Evolutionary conservation across 2,888 invertebrate species (phyloP).

Genomic region (Drosophila borborema): DNA sequence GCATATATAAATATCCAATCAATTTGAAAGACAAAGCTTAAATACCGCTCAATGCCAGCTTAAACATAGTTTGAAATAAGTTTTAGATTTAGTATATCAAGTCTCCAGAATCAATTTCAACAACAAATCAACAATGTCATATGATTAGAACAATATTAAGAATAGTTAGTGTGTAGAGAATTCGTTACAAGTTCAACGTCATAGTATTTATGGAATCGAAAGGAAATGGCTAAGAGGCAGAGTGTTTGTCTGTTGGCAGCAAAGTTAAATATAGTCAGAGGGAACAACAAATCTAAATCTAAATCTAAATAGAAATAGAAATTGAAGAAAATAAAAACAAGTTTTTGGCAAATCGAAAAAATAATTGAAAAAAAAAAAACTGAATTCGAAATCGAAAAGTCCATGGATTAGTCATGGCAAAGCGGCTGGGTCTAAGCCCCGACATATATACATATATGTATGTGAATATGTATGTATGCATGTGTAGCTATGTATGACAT

Average conservation of each 20-base stretch:
- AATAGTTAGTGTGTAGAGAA: constrained; percentile 14
- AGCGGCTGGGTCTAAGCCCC: constrained; percentile 39
- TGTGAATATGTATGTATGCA: neutral
- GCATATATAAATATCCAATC: neutral
- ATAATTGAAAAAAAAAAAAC: constrained; percentile 2
- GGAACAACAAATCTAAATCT: constrained; percentile 33
- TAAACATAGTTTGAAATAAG: no score
- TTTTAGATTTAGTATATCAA: neutral
- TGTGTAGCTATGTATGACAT: constrained; percentile 10
- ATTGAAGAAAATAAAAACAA: constrained; percentile 5
- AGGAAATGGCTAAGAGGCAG: constrained; percentile 39
- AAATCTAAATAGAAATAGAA: constrained; percentile 37
- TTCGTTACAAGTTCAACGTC: constrained; percentile 4
- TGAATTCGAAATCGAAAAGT: constrained; percentile 31
- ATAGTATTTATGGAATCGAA: constrained; percentile 9
- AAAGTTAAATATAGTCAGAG: constrained; percentile 37
- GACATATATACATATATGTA: neutral
- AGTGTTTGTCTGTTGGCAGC: constrained; percentile 16
- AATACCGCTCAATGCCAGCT: no score
- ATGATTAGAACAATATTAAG: neutral
- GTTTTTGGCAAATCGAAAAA: constrained; percentile 22
- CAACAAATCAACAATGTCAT: neutral
- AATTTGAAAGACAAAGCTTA: neutral
- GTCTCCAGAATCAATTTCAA: fast-evolving
- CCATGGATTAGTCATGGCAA: constrained; percentile 45